A percentile compares a stretch with the other conserved stretches of the same genome.
Conservation (phyloP, 2,113 vertebrate species). For the Brachyhypopomus gauderio region DNA sequence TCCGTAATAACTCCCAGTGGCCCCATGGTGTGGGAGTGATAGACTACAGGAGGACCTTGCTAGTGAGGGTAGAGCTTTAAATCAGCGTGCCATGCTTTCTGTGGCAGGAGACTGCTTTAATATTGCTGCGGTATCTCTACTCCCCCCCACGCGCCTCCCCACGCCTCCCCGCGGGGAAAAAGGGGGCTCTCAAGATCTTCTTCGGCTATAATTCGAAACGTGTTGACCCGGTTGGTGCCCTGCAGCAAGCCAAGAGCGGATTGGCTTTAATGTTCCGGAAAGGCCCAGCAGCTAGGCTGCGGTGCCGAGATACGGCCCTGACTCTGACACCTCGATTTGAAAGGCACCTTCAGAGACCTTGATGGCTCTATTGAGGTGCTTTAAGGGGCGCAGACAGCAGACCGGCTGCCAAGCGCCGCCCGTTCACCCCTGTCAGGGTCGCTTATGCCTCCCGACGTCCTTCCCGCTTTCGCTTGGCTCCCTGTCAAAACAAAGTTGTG, state of each 20-base stretch:
- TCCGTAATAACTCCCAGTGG: conserved; percentile 25
- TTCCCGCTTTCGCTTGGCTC: conserved; percentile 50
- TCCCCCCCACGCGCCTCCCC: too few relatives aligned
- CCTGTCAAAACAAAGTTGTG: conserved; percentile 51
- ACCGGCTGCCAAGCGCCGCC: conserved; percentile 38
- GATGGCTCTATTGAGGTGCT: conserved; percentile 47
- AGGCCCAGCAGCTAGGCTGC: conserved; percentile 30
- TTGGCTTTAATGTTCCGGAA: conserved; percentile 27
- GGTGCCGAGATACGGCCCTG: not conserved
- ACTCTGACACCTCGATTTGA: conserved; percentile 20
- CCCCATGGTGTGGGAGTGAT: conserved; percentile 35
- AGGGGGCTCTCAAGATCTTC: conserved; percentile 17
- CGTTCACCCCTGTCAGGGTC: conserved; percentile 37
- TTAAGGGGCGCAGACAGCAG: conserved; percentile 33
- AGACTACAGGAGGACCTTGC: conserved; percentile 27
- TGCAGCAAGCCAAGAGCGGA: conserved; percentile 20
- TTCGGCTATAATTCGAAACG: conserved; percentile 35
- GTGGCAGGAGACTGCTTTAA: conserved; percentile 15
- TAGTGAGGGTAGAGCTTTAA: conserved; percentile 36
- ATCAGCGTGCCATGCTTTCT: conserved; percentile 13
- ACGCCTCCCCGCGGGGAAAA: not conserved
- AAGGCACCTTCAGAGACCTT: conserved; percentile 36
- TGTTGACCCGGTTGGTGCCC: conserved; percentile 32
- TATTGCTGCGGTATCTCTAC: not conserved
- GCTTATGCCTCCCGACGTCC: conserved; percentile 38